A percentile compares a stretch with the other conserved stretches of the same genome.
Evolutionary conservation across 1,140 invertebrate species (phyloP).

Genomic region (Yoshiicerus persimilis): DNA sequence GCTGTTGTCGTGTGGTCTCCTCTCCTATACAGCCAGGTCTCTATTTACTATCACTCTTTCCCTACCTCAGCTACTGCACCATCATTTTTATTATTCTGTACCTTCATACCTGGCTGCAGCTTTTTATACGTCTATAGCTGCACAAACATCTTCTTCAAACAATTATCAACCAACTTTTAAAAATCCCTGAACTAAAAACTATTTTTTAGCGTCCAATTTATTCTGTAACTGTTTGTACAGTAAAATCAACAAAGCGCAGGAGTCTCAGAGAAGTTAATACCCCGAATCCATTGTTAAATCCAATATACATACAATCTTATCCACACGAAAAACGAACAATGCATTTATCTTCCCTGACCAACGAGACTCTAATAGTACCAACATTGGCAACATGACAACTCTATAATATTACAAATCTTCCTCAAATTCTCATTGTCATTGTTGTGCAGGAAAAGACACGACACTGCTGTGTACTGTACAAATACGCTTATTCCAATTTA

Average conservation of each 20-base stretch:
- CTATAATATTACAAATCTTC: not conserved
- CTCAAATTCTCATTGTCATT: not conserved
- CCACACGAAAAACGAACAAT: not conserved
- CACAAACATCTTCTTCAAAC: conserved; percentile 11
- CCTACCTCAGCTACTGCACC: no score
- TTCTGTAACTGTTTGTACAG: conserved; percentile 12
- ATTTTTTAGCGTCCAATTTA: conserved; percentile 14
- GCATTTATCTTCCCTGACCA: not conserved
- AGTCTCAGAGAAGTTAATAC: conserved; percentile 4
- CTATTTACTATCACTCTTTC: not conserved
- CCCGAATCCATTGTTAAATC: not conserved
- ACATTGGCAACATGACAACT: not conserved
- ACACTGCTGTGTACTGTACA: no score
- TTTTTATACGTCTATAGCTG: not conserved
- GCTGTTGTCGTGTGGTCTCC: not conserved
- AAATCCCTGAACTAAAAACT: not conserved
- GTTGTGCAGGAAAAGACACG: no score
- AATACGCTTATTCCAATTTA: not conserved
- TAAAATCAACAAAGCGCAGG: not conserved
- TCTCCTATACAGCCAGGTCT: not conserved
- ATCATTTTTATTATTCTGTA: not conserved
- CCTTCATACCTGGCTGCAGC: not conserved
- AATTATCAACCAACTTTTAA: not conserved
- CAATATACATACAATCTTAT: not conserved
- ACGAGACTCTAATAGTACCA: not conserved